phyloP scores from a whole-genome alignment of 2,113 vertebrate species.

The Heptranchias perlo region DNA sequence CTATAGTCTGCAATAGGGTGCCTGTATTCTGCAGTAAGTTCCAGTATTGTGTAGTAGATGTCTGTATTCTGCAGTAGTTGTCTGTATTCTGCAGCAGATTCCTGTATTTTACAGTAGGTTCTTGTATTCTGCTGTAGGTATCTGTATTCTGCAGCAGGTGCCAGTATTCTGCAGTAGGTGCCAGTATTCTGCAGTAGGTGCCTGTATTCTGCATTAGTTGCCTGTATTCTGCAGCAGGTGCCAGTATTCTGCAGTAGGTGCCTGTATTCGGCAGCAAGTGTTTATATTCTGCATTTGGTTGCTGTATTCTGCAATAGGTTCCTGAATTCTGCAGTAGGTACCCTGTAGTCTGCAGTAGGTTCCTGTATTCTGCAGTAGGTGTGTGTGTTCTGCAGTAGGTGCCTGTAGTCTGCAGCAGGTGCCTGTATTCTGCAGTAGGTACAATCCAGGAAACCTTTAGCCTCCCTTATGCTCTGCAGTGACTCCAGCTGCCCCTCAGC shows the following conservation, averaged over 20 bases:
- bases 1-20: not conserved
- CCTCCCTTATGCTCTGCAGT: no score
- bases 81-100: not conserved
- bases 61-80: not conserved
- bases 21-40: not conserved
- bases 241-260: not conserved
- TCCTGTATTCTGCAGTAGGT: not conserved
- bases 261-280: not conserved
- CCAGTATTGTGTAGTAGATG: not conserved
- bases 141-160: not conserved
- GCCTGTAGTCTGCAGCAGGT: no score
- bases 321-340: not conserved
- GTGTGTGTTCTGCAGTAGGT: no score
- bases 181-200: not conserved
- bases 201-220: not conserved
- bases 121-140: not conserved
- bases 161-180: not conserved
- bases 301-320: not conserved
- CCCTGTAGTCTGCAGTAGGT: not conserved
- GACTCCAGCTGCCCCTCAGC: no score
- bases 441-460: no score
- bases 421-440: no score
- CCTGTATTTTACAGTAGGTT: not conserved
- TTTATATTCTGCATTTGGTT: not conserved
- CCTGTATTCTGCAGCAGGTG: not conserved